phyloP scores from a whole-genome alignment of 2,797 vertebrate species.

The Cyprinella venusta region DNA sequence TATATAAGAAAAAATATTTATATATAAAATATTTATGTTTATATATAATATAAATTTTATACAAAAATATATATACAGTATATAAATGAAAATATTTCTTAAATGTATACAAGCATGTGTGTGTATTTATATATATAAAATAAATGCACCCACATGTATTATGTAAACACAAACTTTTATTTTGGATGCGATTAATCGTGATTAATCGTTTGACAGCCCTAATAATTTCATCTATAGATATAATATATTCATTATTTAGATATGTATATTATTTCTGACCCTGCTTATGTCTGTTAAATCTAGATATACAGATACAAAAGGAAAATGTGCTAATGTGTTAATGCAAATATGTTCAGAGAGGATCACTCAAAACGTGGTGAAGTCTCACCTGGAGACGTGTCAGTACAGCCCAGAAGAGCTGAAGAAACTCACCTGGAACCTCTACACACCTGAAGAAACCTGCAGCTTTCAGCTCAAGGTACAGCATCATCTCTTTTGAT shows the following conservation, averaged over 20 bases:
- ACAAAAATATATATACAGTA: too few relatives aligned
- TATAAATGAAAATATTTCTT: too few relatives aligned
- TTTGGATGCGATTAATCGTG: too few relatives aligned
- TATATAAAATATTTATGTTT: too few relatives aligned
- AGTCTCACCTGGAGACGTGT: constrained; percentile 90
- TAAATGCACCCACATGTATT: too few relatives aligned
- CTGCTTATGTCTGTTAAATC: neutral
- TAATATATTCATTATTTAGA: neutral
- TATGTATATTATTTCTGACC: neutral
- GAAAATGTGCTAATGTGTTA: constrained; percentile 19
- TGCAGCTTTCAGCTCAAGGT: constrained; percentile 88
- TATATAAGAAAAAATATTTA: too few relatives aligned
- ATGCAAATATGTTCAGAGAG: constrained; percentile 74
- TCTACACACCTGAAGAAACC: constrained; percentile 86
- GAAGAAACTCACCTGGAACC: constrained; percentile 84
- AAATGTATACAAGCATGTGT: too few relatives aligned
- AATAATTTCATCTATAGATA: neutral
- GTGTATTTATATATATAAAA: too few relatives aligned
- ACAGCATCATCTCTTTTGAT: neutral
- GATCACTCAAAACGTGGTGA: constrained; percentile 88
- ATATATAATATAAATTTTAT: too few relatives aligned
- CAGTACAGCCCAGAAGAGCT: constrained; percentile 90
- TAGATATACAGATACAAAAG: neutral
- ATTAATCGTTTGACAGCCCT: too few relatives aligned
- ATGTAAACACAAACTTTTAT: too few relatives aligned